Base-by-base conservation (phyloP, 2,113 vertebrate species). In the Sinocyclocheilus anshuiensis region DNA sequence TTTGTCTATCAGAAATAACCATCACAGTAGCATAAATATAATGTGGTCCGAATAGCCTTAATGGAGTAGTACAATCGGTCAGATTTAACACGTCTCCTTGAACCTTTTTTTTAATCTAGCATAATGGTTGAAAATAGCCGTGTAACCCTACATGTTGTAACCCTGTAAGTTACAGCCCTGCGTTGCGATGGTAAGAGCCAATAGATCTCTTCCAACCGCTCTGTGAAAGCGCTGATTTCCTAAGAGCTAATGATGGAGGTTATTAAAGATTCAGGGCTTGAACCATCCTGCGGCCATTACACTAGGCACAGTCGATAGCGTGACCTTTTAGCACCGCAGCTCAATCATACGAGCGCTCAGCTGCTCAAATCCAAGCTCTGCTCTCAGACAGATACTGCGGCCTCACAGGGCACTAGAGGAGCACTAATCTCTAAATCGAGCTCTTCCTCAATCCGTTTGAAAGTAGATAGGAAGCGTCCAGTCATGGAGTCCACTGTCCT, bases 211-310 rank as follows among this genome's bases (percentile, higher is more conserved):
- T 2, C 48, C 55, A 11, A 45, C 42, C 42, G 0, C 42, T 45
- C 10, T 11, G 69, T 36, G 77, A 15, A 36, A 39, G 57, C 79
- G 69, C 63, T 57, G 83, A 87, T 81, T 77, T 85, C 86, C 83
- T 84, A 82, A 84, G 80, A 86, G 84, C 89, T 88, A 88, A 86
- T 88, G 89, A 88, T 88, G 82, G 57, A 81, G 77, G 42, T 84
- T 84, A 88, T 90, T 90, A 88, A 79, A 85, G 71, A 88, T 90
- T 86, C 84, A 85, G 57, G 65, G 79, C 84, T 72, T 81, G 84
- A 90, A 86, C 86, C 78, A 61, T 81, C 77, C 71, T 71, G 65
- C 53, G 81, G 85, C 85, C 89, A 71, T 90, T 90, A 88, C 75
- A 83, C 53, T 22, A 42, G 77, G 83, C 85, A n/a, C 84, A 85